A percentile compares a stretch with the other conserved stretches of the same genome.
These are phyloP conservation scores for Anarhynchus alexandrinus DNA, from an alignment of 2,113 vertebrate species.

Conservation along the genomic window DNA sequence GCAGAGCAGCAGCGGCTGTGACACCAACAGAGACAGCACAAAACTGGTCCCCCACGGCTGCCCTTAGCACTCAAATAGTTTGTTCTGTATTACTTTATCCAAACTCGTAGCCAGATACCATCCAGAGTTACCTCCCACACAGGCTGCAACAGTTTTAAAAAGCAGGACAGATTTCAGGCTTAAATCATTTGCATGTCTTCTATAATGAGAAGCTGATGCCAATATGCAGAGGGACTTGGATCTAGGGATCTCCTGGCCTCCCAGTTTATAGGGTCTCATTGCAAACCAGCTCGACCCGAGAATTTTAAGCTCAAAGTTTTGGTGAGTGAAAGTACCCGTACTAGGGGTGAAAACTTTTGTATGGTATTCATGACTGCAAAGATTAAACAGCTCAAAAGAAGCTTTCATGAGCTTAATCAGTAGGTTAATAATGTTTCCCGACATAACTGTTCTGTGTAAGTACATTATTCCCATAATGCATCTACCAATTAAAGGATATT, in stretches of 20 bases:
- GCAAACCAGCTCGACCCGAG: not conserved
- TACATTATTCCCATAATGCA: not conserved
- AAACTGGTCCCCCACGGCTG: fast-evolving
- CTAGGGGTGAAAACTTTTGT: not conserved
- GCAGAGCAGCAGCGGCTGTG: not conserved
- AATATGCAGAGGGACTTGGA: not conserved
- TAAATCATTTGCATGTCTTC: not conserved
- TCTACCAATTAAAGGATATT: not conserved
- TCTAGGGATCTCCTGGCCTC: not conserved
- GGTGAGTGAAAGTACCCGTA: not conserved
- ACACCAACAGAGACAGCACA: fast-evolving
- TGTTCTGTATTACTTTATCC: not conserved
- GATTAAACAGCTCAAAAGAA: not conserved
- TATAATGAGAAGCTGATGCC: not conserved
- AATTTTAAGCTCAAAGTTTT: not conserved
- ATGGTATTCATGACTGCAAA: not conserved
- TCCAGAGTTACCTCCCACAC: not conserved
- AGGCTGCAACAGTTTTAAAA: not conserved
- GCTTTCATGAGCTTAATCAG: not conserved
- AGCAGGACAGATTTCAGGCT: not conserved
- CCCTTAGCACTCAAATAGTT: not conserved
- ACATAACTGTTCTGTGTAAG: not conserved
- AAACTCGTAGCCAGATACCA: not conserved
- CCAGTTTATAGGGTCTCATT: not conserved
- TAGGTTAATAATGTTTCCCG: not conserved